phyloP scores from a whole-genome alignment of 2,797 vertebrate genomes.

The Scomberomorus guttatus region DNA sequence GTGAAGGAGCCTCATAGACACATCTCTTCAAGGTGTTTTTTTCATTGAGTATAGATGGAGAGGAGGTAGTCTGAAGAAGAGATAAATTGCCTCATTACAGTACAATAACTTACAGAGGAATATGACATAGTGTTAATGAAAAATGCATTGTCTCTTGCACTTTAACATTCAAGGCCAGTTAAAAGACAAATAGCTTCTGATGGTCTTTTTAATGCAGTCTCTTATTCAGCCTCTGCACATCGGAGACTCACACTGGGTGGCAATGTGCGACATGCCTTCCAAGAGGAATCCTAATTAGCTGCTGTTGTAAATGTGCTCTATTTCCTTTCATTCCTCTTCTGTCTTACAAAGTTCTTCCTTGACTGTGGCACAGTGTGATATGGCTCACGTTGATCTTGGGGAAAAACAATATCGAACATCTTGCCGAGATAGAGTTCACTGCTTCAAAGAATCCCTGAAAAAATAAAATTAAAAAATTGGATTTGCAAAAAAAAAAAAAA shows the following conservation, averaged over 20 bases:
- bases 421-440: slow-evolving; percentile 55
- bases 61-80: slow-evolving; percentile 25
- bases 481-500: slow-evolving; percentile 23
- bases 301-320: slow-evolving; percentile 37
- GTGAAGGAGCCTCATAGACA: background rate
- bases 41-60: background rate
- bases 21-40: slow-evolving; percentile 18
- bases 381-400: slow-evolving; percentile 47
- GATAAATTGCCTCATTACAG: slow-evolving; percentile 26
- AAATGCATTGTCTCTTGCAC: slow-evolving; percentile 36
- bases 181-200: background rate
- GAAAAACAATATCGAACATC: slow-evolving; percentile 43
- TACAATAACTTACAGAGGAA: slow-evolving; percentile 1
- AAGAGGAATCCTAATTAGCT: slow-evolving; percentile 63
- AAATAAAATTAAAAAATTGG: background rate
- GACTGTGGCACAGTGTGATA: slow-evolving; percentile 46
- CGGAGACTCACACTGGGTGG: slow-evolving; percentile 7
- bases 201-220: background rate
- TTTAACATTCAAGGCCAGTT: background rate
- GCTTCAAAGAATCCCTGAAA: slow-evolving; percentile 44
- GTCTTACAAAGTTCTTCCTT: slow-evolving; percentile 34
- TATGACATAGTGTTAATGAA: slow-evolving; percentile 21
- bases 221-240: slow-evolving; percentile 11
- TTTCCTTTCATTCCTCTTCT: slow-evolving; percentile 42
- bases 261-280: background rate